phyloP scores from a whole-genome alignment of 2,797 vertebrate species.

The Dryobates pubescens region DNA sequence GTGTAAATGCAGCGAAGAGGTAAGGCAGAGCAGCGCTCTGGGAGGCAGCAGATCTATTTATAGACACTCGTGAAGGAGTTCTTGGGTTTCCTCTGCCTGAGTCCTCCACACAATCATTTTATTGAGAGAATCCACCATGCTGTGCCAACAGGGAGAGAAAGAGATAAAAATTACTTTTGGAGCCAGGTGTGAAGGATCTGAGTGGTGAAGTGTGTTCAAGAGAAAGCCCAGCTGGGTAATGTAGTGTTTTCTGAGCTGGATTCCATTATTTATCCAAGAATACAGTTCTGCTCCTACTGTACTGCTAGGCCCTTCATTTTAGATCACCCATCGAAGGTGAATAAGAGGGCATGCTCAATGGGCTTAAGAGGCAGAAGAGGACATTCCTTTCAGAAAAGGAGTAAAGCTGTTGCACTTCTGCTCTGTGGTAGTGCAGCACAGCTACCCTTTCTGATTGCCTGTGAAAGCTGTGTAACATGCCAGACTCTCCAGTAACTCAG shows the following conservation, averaged over 20 bases:
- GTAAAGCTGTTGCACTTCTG: neutral
- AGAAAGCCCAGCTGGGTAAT: neutral
- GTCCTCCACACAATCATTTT: neutral
- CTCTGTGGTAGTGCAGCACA: neutral
- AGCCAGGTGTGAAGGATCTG: neutral
- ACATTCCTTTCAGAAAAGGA: neutral
- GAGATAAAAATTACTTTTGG: neutral
- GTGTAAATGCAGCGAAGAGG: neutral
- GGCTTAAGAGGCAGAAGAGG: neutral
- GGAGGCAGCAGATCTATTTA: neutral
- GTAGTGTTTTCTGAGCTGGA: neutral
- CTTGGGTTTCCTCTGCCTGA: neutral
- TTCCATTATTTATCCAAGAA: slow-evolving; percentile 1
- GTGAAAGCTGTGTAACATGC: neutral
- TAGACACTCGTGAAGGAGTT: neutral
- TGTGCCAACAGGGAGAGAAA: neutral
- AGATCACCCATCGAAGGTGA: neutral
- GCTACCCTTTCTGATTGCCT: neutral
- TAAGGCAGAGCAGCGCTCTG: neutral
- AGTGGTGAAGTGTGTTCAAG: neutral
- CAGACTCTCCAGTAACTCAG: neutral
- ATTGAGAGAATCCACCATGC: neutral
- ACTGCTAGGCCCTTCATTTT: neutral
- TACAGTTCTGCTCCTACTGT: neutral
- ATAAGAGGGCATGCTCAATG: neutral